These are phyloP conservation scores for Agrochola macilenta DNA, from an alignment of 2,888 invertebrate genomes.

Conservation along the genomic window DNA sequence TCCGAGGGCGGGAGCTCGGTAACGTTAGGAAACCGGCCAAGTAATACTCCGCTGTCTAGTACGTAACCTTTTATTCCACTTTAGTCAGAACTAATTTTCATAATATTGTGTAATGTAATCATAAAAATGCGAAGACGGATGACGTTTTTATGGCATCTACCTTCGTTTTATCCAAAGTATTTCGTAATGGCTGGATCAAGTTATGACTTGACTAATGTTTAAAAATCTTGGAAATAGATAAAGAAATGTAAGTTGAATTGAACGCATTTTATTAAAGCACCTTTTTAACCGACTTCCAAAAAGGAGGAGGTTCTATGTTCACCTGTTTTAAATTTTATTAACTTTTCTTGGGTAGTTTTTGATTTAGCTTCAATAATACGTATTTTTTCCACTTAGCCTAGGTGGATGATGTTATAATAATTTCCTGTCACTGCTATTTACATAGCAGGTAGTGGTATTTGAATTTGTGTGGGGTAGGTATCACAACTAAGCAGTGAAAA, in stretches of 20 bases:
- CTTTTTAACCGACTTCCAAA: neutral
- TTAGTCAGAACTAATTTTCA: slow-evolving; percentile 28
- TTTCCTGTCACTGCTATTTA: no score
- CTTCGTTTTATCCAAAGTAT: slow-evolving; percentile 6
- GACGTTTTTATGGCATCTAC: slow-evolving; percentile 34
- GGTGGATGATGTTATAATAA: no score
- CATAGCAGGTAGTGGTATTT: no score
- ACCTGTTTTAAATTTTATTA: no score
- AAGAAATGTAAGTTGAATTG: neutral
- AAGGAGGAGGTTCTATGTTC: no score
- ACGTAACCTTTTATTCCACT: slow-evolving; percentile 14
- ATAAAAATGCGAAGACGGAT: slow-evolving; percentile 35
- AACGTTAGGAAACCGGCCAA: slow-evolving; percentile 22
- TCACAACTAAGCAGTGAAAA: no score
- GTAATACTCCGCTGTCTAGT: slow-evolving; percentile 18
- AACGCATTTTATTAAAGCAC: neutral
- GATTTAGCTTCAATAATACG: no score
- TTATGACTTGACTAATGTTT: slow-evolving; percentile 9
- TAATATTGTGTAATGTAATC: slow-evolving; percentile 42
- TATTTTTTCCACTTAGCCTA: no score
- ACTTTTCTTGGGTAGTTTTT: no score
- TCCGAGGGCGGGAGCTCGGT: slow-evolving; percentile 9
- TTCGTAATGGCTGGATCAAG: slow-evolving; percentile 24
- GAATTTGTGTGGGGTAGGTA: no score
- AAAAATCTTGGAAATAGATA: slow-evolving; percentile 20